Base-by-base conservation (phyloP, 30 jellyfish, hydroid and myxozoan genomes). In the Hydra vulgaris region DNA sequence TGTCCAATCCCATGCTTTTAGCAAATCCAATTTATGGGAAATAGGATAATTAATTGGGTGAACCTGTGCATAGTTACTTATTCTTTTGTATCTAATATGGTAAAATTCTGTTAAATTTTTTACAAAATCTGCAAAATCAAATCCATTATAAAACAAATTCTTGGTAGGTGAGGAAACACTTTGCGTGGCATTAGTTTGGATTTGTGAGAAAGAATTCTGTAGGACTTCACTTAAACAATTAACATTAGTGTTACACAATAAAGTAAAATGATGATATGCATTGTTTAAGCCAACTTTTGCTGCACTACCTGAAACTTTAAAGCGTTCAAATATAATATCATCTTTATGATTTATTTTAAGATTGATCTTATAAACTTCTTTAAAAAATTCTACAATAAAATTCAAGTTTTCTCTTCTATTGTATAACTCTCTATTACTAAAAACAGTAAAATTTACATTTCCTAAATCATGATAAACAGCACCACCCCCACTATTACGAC, bases 401-500 rank as follows among this genome's bases (percentile, higher is more conserved):
- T 73, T 79, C 19, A 94, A 88, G 53, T 87, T 88, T 21, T 55
- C 70, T 56, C 74, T 88, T 25, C 99, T 81, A 69, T 88, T 74
- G 70, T 87, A 88, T 8, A 53, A 56, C 18, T 18, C 69, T 23
- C 81, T 75, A 22, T 69, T 67, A 18, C 97, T 87, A 79, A 84
- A 83, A 79, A 94, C 77, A n/a, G 99, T 94, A 73, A 85, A 71
- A 76, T 94, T 94, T 25, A 94, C 24, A 70, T 94, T 94, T 18
- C 99, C 99, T 7, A 77, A 88, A 74, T 94, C 99, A 27, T 94
- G 99, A 79, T 71, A 94, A 25, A 94, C 99, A 0, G 97, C 81
- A 1, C 99, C 99, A 8, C 99, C 99, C 0, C 99, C 99, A 82
- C 97, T 88, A 8, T 82, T 82, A 61, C 99, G 79, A 75, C 99